Percentiles rank a stretch among this genome's conserved stretches.
Conservation (phyloP, 2,888 invertebrate species). For the Heliconius hortense region DNA sequence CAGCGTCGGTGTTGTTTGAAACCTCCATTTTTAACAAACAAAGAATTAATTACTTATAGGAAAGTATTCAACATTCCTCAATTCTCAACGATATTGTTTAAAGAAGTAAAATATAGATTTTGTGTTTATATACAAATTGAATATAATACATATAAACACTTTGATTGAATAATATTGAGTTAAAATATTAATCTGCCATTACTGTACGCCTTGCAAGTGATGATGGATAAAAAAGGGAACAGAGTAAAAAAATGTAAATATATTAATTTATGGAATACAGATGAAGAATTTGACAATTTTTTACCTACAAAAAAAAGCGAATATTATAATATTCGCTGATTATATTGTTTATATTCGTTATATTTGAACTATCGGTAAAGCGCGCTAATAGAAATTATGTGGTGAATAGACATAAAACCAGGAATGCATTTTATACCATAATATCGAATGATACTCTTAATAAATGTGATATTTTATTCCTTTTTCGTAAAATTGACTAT, state of each 20-base stretch:
- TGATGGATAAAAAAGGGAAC: constrained; percentile 2
- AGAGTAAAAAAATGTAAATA: background rate
- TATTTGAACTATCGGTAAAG: no score
- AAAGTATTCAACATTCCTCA: constrained; percentile 1
- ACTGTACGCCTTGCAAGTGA: background rate
- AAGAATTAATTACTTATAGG: constrained; percentile 7
- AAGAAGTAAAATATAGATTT: background rate
- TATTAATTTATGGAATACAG: no score
- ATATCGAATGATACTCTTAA: no score
- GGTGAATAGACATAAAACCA: no score
- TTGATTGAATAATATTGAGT: constrained; percentile 2
- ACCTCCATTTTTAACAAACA: constrained; percentile 68
- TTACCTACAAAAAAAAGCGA: no score
- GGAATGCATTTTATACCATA: no score
- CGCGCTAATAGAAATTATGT: no score
- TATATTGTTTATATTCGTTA: no score
- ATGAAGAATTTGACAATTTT: no score
- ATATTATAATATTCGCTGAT: no score
- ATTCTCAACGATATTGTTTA: background rate
- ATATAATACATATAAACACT: background rate
- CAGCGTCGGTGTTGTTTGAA: constrained; percentile 82
- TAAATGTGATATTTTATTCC: no score
- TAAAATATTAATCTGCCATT: constrained; percentile 6
- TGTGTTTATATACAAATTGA: background rate
- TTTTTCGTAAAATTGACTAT: no score